Evolutionary conservation across 2,113 vertebrate genomes (phyloP).

Genomic region (Eubucco bourcierii): DNA sequence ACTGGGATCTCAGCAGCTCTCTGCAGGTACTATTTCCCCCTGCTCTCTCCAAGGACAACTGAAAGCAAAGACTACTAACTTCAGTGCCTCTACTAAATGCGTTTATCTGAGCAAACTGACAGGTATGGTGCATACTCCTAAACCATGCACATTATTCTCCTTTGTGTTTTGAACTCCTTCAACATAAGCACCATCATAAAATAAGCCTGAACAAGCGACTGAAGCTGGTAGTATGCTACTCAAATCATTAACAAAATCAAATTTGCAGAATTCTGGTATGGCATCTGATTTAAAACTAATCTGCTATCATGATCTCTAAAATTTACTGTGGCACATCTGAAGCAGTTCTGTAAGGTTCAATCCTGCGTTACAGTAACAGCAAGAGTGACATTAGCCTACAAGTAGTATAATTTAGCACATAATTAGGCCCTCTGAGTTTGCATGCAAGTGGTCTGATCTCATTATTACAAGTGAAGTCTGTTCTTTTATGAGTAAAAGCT

Average conservation of each 20-base stretch:
- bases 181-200: background rate
- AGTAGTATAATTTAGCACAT: background rate
- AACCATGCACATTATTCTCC: background rate
- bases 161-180: background rate
- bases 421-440: background rate
- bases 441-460: background rate
- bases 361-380: background rate
- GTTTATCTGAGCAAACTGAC: background rate
- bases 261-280: background rate
- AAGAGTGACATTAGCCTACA: background rate
- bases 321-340: background rate
- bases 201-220: background rate
- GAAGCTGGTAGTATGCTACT: background rate
- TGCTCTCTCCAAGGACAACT: background rate
- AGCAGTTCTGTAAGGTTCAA: background rate
- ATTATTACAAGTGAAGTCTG: background rate
- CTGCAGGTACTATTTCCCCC: background rate
- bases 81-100: rapidly evolving
- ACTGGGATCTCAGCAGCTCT: background rate
- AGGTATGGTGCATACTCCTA: background rate
- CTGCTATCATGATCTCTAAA: background rate
- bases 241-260: background rate
- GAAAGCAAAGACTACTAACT: background rate
- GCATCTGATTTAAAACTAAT: background rate
- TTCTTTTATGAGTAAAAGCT: slow-evolving; percentile 3